Evolutionary conservation across 2,113 vertebrate genomes (phyloP).

Genomic region (Zootoca vivipara): DNA sequence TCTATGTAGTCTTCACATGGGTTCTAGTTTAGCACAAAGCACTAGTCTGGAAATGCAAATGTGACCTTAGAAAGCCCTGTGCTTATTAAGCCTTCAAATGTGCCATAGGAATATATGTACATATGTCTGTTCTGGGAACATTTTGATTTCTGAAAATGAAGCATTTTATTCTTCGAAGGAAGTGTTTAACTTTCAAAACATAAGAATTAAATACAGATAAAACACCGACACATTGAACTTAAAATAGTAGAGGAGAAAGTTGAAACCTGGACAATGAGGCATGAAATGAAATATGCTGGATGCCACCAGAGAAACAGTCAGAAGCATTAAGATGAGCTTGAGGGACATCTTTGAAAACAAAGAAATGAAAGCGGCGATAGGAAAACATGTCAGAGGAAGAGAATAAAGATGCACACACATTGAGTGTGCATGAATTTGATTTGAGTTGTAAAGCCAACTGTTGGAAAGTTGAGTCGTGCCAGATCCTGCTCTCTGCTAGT

Average conservation of each 20-base stretch:
- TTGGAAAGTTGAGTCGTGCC: not conserved
- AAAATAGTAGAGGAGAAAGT: constrained; percentile 58
- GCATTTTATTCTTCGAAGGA: constrained; percentile 44
- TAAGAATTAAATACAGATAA: constrained; percentile 47
- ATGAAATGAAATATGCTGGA: constrained; percentile 69
- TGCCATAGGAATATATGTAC: not conserved
- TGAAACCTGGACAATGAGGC: constrained; percentile 68
- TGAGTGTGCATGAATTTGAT: not conserved
- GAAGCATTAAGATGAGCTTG: constrained; percentile 54
- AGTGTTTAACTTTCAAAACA: constrained; percentile 50
- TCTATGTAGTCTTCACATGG: not conserved
- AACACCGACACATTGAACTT: constrained; percentile 52
- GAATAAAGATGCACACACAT: constrained; percentile 39
- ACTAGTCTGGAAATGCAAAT: not conserved
- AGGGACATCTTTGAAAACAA: constrained; percentile 53
- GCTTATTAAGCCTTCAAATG: not conserved
- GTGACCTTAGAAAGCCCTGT: not conserved
- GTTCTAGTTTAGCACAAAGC: not conserved
- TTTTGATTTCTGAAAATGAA: constrained; percentile 50
- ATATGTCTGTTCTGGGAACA: constrained; percentile 39
- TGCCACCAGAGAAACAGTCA: constrained; percentile 45
- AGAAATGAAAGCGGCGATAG: constrained; percentile 28
- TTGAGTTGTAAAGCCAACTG: not conserved
- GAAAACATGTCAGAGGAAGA: constrained; percentile 34
- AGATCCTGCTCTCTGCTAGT: not conserved